Conservation (phyloP, 2,888 invertebrate genomes). For the Dynastes grantii region DNA sequence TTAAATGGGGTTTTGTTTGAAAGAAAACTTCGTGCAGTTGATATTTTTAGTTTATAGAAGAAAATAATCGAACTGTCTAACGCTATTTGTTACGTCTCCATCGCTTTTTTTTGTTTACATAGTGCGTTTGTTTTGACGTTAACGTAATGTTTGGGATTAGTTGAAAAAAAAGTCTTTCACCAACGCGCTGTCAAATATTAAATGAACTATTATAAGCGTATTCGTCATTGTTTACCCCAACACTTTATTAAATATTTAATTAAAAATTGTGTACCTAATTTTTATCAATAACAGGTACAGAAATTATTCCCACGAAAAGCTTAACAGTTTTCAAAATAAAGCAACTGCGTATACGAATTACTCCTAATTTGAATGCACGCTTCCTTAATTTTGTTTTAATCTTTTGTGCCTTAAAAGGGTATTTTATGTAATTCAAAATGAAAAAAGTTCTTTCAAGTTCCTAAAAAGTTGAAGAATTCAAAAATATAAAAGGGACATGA, state of each 20-base stretch:
- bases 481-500: too few species aligned
- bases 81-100: slow-evolving; percentile 41
- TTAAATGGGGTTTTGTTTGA: slow-evolving; percentile 43
- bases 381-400: too few species aligned
- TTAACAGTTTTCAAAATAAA: too few species aligned
- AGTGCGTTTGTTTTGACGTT: slow-evolving; percentile 38
- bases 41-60: slow-evolving; percentile 48
- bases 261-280: background rate
- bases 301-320: too few species aligned
- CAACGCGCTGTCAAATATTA: slow-evolving; percentile 20
- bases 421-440: too few species aligned
- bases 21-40: slow-evolving; percentile 46
- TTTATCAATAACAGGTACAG: too few species aligned
- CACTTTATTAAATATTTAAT: slow-evolving; percentile 11
- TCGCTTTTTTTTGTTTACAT: slow-evolving; percentile 39
- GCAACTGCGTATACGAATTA: too few species aligned
- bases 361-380: too few species aligned
- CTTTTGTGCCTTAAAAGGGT: too few species aligned
- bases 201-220: slow-evolving; percentile 11
- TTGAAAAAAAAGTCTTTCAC: slow-evolving; percentile 22
- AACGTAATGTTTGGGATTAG: slow-evolving; percentile 33
- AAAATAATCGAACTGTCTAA: slow-evolving; percentile 47
- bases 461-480: too few species aligned
- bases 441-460: too few species aligned
- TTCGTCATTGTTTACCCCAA: slow-evolving; percentile 7